Conservation (phyloP, 53 echinoderm and acorn worm genomes). For the Holothuria leucospilota region DNA sequence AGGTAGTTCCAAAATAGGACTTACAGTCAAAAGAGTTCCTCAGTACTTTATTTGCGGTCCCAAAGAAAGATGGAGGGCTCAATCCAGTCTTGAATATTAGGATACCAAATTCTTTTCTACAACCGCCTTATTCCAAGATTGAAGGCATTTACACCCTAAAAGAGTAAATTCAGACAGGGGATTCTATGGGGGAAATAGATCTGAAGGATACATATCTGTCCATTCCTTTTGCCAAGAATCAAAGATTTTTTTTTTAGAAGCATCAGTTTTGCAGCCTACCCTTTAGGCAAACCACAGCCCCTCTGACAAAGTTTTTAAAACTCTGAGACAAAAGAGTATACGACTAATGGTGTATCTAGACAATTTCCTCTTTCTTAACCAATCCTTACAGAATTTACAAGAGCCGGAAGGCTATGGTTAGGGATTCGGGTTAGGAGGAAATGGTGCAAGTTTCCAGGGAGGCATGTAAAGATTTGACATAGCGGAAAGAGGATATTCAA, state of each 20-base stretch:
- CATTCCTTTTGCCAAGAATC: background rate
- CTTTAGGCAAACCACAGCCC: no score
- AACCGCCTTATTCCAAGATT: conserved; percentile 15
- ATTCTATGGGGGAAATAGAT: conserved; percentile 16
- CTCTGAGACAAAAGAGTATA: background rate
- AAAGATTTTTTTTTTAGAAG: background rate
- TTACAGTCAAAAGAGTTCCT: background rate
- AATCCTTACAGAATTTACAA: no score
- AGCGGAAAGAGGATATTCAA: no score
- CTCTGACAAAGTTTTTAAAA: no score
- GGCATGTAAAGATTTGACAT: no score
- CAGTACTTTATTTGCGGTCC: no score
- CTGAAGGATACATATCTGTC: background rate
- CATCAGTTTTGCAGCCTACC: no score
- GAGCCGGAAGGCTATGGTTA: no score
- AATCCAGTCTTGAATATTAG: conserved; percentile 6
- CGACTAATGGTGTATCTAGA: conserved; percentile 17
- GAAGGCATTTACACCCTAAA: conserved; percentile 24
- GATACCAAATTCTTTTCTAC: background rate
- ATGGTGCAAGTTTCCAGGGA: no score
- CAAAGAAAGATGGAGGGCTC: background rate
- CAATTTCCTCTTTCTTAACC: no score
- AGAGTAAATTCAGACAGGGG: background rate
- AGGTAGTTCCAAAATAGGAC: background rate
- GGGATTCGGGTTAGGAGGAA: no score